Conservation (phyloP, 2,113 vertebrate genomes). For the Amazona vittata region DNA sequence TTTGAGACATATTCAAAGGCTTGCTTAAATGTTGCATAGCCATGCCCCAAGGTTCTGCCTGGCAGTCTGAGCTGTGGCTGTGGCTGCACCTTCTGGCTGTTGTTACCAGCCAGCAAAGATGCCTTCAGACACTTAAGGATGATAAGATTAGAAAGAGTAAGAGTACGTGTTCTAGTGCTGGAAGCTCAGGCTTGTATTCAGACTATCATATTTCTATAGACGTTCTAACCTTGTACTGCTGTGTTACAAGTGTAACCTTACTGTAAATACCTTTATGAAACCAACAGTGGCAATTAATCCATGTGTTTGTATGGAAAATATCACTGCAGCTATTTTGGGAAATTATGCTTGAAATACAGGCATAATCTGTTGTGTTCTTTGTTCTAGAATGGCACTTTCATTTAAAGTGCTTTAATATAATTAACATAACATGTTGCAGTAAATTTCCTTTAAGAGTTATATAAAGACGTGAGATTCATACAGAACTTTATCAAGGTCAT, state of each 20-base stretch:
- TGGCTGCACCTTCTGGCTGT: background rate
- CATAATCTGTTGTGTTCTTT: background rate
- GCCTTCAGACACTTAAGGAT: background rate
- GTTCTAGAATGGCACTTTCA: background rate
- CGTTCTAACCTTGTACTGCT: background rate
- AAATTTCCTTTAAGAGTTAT: background rate
- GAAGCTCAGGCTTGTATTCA: background rate
- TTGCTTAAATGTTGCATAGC: background rate
- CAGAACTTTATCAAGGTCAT: background rate
- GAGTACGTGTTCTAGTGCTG: background rate
- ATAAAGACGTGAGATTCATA: background rate
- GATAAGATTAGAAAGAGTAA: background rate
- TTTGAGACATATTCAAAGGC: background rate
- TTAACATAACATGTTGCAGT: background rate
- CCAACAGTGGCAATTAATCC: background rate
- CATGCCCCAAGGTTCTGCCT: background rate
- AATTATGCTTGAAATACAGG: background rate
- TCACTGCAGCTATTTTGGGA: background rate
- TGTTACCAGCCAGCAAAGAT: background rate
- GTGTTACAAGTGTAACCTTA: background rate
- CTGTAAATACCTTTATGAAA: background rate
- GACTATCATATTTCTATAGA: background rate
- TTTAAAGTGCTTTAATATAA: background rate
- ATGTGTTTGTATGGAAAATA: background rate
- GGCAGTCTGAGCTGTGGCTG: background rate